Evolutionary conservation across 1,140 invertebrate genomes (phyloP), one percentile per base, ranked within the genome.

Genomic region (Drosophila navojoa): DNA sequence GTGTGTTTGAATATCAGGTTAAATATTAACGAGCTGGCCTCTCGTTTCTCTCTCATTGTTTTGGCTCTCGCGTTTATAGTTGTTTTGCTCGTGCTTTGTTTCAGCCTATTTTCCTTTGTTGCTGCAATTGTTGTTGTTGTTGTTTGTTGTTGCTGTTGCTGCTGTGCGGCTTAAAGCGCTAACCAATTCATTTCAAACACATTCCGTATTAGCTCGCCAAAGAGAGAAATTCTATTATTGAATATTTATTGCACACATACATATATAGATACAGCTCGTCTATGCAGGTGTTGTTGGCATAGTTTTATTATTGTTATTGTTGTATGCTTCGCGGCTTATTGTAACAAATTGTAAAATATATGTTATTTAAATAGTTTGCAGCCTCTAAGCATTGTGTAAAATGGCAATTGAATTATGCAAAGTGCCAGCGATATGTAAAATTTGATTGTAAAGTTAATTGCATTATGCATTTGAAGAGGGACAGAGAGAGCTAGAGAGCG

Each of bases 1-100:
- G 11, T 15, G 15, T 32, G 27, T 62, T 16, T 50, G 57, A 70
- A 42, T 77, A 68, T 71, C 81, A 86, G 77, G 74, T 87, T 58
- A 86, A 86, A 86, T 87, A 81, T 86, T 87, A 73, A 86, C 78
- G 50, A 86, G 47, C 49, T 53, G 19, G 62, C 29, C 61, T 64
- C 63, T 61, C 59, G 64, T 64, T 71, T 76, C 61, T 76, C 61
- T 69, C 55, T 19, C 45, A 69, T 69, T 70, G 71, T 77, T 58
- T 44, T 38, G 52, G 44, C 7, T 6, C 15, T 9, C 42, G 16
- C 42, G 22, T 42, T 45, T 60, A 9, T 45, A 45, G 42, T 38
- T 58, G 40, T 68, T 76, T 40, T 58, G 13, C 15, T 32, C 15
- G 11, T 47, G n/a, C n/a, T n/a, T n/a, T n/a, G n/a, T n/a, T n/a